A percentile compares a stretch with the other conserved stretches of the same genome.
Evolutionary conservation across 2,888 invertebrate species (phyloP).

Genomic region (Ochlodes sylvanus): DNA sequence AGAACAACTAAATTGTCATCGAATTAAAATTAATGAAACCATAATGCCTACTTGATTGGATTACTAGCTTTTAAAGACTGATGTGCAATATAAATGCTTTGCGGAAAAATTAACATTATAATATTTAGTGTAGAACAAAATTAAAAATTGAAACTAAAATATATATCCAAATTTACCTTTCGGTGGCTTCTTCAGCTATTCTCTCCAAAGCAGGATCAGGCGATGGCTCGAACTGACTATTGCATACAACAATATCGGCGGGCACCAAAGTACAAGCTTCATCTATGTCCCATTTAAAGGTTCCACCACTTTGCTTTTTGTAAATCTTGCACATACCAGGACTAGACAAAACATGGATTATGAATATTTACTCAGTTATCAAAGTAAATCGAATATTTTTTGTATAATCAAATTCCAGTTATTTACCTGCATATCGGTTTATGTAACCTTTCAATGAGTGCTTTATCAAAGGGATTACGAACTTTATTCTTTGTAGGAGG

Average conservation of each 20-base stretch:
- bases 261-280: slow-evolving; percentile 88
- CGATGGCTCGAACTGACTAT: slow-evolving; percentile 86
- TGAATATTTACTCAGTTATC: not conserved
- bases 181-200: slow-evolving; percentile 88
- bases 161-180: slow-evolving; percentile 58
- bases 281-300: slow-evolving; percentile 88
- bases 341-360: slow-evolving; percentile 51
- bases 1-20: too few relatives aligned
- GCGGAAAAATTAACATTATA: too few relatives aligned
- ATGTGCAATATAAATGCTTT: too few relatives aligned
- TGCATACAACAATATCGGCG: slow-evolving; percentile 87
- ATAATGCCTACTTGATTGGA: too few relatives aligned
- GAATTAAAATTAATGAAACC: too few relatives aligned
- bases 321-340: slow-evolving; percentile 83
- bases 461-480: slow-evolving; percentile 89
- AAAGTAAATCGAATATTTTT: not conserved
- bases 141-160: too few relatives aligned
- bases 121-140: too few relatives aligned
- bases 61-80: too few relatives aligned
- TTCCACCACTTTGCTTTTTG: slow-evolving; percentile 67
- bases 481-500: slow-evolving; percentile 78
- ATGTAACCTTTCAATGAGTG: slow-evolving; percentile 87
- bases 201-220: slow-evolving; percentile 87
- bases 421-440: slow-evolving; percentile 88
- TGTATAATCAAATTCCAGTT: not conserved